A percentile compares a stretch with the other conserved stretches of the same genome.
phyloP scores from a whole-genome alignment of 1,140 invertebrate genomes.

The Pteromalus puparum region DNA sequence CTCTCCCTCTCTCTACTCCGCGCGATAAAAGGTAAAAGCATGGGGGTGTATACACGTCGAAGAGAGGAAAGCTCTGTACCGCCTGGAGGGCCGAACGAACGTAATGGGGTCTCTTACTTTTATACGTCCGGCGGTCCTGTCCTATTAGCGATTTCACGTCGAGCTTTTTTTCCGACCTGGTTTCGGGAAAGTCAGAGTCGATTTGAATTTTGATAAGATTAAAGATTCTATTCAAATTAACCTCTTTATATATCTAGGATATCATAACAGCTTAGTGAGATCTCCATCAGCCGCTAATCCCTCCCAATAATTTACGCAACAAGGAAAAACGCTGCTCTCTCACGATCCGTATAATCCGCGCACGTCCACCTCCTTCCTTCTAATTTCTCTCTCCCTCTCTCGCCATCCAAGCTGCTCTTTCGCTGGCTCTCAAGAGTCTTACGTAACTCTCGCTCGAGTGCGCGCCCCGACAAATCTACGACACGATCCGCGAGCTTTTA shows the following conservation, averaged over 20 bases:
- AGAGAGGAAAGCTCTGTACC: slow-evolving; percentile 30
- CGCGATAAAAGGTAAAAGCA: slow-evolving; percentile 16
- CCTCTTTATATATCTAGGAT: too few species aligned
- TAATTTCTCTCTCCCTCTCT: slow-evolving; percentile 1
- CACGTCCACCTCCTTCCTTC: background rate
- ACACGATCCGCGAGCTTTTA: slow-evolving; percentile 34
- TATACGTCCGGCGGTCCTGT: background rate
- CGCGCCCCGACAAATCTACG: slow-evolving; percentile 23
- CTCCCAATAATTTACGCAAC: too few species aligned
- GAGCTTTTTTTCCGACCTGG: background rate
- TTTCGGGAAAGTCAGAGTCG: too few species aligned
- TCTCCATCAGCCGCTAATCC: background rate
- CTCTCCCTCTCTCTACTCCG: background rate
- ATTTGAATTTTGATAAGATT: too few species aligned
- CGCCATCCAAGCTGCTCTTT: background rate
- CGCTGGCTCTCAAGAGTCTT: slow-evolving; percentile 31
- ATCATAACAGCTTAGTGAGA: too few species aligned
- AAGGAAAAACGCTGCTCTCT: too few species aligned
- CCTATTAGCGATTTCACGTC: slow-evolving; percentile 16
- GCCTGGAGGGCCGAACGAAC: background rate
- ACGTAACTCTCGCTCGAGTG: slow-evolving; percentile 38
- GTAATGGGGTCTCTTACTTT: slow-evolving; percentile 12
- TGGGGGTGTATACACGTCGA: background rate
- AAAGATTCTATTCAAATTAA: too few species aligned
- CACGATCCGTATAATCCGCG: background rate